phyloP scores from a whole-genome alignment of 2,888 invertebrate genomes.

The Lapara coniferarum region DNA sequence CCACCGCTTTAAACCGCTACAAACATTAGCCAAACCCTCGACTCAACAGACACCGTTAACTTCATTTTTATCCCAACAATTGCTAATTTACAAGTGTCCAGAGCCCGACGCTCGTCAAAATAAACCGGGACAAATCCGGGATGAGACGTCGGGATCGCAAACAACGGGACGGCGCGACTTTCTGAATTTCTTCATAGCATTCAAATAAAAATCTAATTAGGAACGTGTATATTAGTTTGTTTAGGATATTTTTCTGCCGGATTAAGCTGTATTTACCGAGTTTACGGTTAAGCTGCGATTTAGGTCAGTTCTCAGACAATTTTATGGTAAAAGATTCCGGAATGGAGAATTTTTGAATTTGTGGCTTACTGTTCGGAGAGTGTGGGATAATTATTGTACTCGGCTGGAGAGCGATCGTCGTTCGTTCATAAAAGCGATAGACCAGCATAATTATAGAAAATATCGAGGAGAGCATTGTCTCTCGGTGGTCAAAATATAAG shows the following conservation, averaged over 20 bases:
- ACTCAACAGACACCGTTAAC: neutral
- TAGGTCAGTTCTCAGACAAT: neutral
- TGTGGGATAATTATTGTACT: too few species aligned
- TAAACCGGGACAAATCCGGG: slow-evolving; percentile 21
- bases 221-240: slow-evolving; percentile 15
- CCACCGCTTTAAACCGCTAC: neutral
- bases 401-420: too few species aligned
- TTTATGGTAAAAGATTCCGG: neutral
- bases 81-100: slow-evolving; percentile 21
- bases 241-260: neutral
- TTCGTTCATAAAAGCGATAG: too few species aligned
- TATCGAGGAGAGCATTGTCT: too few species aligned
- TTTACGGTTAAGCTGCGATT: neutral
- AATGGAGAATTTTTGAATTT: neutral
- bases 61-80: slow-evolving; percentile 15
- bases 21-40: neutral
- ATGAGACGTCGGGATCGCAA: slow-evolving; percentile 15
- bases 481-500: too few species aligned
- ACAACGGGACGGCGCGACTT: slow-evolving; percentile 8
- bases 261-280: slow-evolving; percentile 9
- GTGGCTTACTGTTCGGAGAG: neutral
- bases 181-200: slow-evolving; percentile 7
- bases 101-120: slow-evolving; percentile 1
- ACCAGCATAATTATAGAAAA: too few species aligned
- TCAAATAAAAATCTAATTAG: slow-evolving; percentile 15